A percentile compares a stretch with the other conserved stretches of the same genome.
These are phyloP conservation scores for Odontomachus brunneus DNA, from an alignment of 1,140 invertebrate genomes.

Conservation along the genomic window DNA sequence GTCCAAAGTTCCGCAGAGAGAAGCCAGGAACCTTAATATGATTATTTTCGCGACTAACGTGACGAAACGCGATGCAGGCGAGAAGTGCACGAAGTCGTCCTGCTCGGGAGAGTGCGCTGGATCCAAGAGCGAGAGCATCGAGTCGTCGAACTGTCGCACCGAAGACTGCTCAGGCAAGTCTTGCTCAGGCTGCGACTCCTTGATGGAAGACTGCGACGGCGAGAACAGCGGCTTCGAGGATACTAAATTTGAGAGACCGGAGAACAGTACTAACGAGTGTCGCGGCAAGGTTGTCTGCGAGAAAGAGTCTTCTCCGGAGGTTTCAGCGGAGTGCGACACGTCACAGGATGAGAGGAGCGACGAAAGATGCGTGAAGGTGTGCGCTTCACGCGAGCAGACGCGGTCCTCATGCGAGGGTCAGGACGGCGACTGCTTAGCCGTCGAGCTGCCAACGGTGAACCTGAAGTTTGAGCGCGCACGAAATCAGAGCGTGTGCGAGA, in stretches of 20 bases:
- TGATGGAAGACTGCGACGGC: conserved; percentile 7
- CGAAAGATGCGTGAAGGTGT: conserved; percentile 16
- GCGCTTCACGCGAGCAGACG: not conserved
- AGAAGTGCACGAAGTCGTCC: not conserved
- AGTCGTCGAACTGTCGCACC: not conserved
- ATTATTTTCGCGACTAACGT: too few species aligned
- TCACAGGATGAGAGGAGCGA: not conserved
- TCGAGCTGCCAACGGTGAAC: not conserved
- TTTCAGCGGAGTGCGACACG: not conserved
- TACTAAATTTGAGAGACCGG: not conserved
- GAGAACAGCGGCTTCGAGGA: not conserved
- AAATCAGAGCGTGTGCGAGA: conserved; percentile 26
- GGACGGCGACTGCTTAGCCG: not conserved
- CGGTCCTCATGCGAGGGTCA: not conserved
- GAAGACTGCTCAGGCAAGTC: not conserved
- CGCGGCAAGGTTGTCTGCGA: not conserved
- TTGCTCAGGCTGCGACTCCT: conserved; percentile 5
- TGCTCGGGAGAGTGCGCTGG: conserved; percentile 4
- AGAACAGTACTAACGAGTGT: not conserved
- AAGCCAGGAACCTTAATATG: too few species aligned
- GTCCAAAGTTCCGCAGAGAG: too few species aligned
- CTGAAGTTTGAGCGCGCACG: not conserved
- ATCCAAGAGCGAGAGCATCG: conserved; percentile 1
- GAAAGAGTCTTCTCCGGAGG: not conserved
- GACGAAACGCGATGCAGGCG: conserved; percentile 19